These are phyloP conservation scores for Chymomyza procnemis DNA, from an alignment of 2,888 invertebrate species.

Conservation along the genomic window DNA sequence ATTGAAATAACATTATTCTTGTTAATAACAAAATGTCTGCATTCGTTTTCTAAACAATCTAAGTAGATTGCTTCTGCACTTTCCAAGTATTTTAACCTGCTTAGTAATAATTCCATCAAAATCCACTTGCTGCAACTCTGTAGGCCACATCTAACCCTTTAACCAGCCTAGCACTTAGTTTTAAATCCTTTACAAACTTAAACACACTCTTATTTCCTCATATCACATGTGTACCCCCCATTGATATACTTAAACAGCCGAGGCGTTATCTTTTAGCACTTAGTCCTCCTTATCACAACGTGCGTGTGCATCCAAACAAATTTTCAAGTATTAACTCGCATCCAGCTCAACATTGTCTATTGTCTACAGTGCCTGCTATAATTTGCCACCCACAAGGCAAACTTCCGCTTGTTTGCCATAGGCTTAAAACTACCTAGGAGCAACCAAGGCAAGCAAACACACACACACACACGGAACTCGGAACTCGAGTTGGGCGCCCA, in stretches of 20 bases:
- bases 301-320: slow-evolving; percentile 34
- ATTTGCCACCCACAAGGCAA: slow-evolving; percentile 22
- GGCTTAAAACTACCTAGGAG: slow-evolving; percentile 57
- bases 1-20: background rate
- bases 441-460: slow-evolving; percentile 9
- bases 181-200: slow-evolving; percentile 2
- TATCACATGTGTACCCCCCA: background rate
- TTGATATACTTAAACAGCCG: slow-evolving; percentile 44
- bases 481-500: slow-evolving; percentile 18
- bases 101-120: background rate
- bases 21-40: background rate
- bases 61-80: background rate
- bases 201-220: slow-evolving; percentile 2
- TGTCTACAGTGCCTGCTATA: background rate
- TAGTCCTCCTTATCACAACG: slow-evolving; percentile 45
- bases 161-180: background rate
- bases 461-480: slow-evolving; percentile 14
- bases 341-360: background rate
- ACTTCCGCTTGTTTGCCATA: slow-evolving; percentile 66
- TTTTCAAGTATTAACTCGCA: slow-evolving; percentile 61
- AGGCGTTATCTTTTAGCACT: slow-evolving; percentile 47
- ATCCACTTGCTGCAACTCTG: background rate
- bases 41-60: background rate
- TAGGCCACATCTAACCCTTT: background rate
- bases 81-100: background rate